Percentiles rank a stretch among this genome's conserved stretches.
Conservation (phyloP, 2,888 invertebrate species). For the Prenolepis imparis region DNA sequence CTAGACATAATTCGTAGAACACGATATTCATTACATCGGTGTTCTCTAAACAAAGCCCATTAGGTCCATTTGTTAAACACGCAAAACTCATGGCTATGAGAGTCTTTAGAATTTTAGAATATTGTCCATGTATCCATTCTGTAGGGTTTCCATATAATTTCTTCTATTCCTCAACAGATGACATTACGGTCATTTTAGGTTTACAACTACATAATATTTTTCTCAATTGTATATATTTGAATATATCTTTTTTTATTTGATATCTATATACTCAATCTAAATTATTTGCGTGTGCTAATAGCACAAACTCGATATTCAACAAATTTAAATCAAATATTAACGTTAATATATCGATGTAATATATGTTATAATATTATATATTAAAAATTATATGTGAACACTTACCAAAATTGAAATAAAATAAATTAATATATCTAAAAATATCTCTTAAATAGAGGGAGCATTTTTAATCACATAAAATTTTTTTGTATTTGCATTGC, state of each 20-base stretch:
- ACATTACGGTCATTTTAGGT: background rate
- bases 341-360: background rate
- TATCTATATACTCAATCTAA: too few relatives aligned
- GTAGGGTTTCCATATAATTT: background rate
- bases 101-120: background rate
- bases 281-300: background rate
- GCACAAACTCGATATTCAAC: background rate
- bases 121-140: background rate
- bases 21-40: slow-evolving; percentile 14
- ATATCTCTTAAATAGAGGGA: too few relatives aligned
- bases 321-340: background rate
- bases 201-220: background rate
- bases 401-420: background rate
- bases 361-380: background rate
- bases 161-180: background rate
- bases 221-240: background rate
- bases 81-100: background rate
- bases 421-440: background rate
- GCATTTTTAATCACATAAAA: background rate
- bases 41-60: background rate
- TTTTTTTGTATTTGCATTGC: background rate
- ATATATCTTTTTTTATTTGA: background rate
- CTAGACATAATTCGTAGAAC: too few relatives aligned
- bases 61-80: background rate
- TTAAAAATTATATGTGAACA: background rate